These are phyloP conservation scores for Nasonia giraulti DNA, from an alignment of 1,140 invertebrate species.

Conservation along the genomic window DNA sequence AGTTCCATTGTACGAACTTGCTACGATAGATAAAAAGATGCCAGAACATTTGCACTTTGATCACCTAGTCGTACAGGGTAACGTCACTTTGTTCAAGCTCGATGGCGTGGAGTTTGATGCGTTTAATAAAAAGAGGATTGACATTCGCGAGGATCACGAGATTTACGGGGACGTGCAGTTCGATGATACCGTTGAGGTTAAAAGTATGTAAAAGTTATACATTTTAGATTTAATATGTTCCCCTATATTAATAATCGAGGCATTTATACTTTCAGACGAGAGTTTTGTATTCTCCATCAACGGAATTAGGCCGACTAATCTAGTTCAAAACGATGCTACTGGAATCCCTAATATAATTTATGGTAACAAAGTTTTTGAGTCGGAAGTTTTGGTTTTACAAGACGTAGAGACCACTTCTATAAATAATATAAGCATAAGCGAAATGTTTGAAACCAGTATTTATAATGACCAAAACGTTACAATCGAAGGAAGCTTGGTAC, in stretches of 20 bases:
- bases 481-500: slow-evolving; percentile 63
- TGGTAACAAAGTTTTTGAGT: slow-evolving; percentile 58
- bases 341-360: slow-evolving; percentile 56
- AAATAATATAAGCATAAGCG: slow-evolving; percentile 55
- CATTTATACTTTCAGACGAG: not conserved
- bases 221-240: not conserved
- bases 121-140: slow-evolving; percentile 59
- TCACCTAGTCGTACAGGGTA: slow-evolving; percentile 52
- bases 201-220: slow-evolving; percentile 47
- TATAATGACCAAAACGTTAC: slow-evolving; percentile 57
- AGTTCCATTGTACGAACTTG: slow-evolving; percentile 44
- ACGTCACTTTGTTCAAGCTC: slow-evolving; percentile 55
- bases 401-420: slow-evolving; percentile 51
- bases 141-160: slow-evolving; percentile 56
- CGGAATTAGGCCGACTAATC: slow-evolving; percentile 54
- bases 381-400: slow-evolving; percentile 55
- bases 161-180: slow-evolving; percentile 60
- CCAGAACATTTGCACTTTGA: slow-evolving; percentile 57
- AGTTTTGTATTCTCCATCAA: slow-evolving; percentile 54
- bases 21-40: slow-evolving; percentile 49
- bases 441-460: slow-evolving; percentile 54
- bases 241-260: not conserved
- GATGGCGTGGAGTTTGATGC: slow-evolving; percentile 60
- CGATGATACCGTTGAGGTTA: slow-evolving; percentile 54
- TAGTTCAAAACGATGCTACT: slow-evolving; percentile 54